Conservation (phyloP, 1,140 invertebrate species). For the Lamellibrachia luymesi region DNA sequence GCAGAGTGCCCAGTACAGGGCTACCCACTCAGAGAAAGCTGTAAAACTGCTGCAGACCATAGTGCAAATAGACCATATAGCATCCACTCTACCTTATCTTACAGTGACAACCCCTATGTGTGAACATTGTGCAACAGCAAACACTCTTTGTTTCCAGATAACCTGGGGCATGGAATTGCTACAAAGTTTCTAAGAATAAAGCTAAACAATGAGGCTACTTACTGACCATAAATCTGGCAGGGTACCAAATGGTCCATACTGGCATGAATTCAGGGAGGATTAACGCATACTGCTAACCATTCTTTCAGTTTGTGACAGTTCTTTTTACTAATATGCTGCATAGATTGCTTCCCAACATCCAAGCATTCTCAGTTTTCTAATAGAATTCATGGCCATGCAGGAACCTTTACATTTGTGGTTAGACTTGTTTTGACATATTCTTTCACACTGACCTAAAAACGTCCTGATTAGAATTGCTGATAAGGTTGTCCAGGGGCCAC, state of each 20-base stretch:
- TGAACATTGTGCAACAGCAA: background rate
- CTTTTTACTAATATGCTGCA: background rate
- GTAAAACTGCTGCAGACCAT: background rate
- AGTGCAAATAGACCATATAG: background rate
- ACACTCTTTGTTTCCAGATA: background rate
- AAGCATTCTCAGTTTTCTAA: background rate
- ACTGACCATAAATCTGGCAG: background rate
- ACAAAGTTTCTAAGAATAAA: background rate
- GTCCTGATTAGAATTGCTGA: background rate
- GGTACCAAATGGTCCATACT: background rate
- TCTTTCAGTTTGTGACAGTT: background rate
- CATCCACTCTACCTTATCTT: background rate
- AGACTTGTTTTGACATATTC: slow-evolving; percentile 1
- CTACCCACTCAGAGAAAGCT: background rate
- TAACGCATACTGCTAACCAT: background rate
- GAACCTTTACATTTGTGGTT: background rate
- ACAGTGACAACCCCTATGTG: background rate
- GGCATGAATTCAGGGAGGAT: background rate
- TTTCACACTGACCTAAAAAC: background rate
- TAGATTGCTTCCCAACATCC: background rate
- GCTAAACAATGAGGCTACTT: background rate
- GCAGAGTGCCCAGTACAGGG: background rate
- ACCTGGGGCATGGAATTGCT: background rate
- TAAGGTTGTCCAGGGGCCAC: background rate
- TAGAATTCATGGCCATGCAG: background rate